A percentile compares a stretch with the other conserved stretches of the same genome.
phyloP scores from a whole-genome alignment of 1,140 invertebrate species.

The Ephestia elutella region DNA sequence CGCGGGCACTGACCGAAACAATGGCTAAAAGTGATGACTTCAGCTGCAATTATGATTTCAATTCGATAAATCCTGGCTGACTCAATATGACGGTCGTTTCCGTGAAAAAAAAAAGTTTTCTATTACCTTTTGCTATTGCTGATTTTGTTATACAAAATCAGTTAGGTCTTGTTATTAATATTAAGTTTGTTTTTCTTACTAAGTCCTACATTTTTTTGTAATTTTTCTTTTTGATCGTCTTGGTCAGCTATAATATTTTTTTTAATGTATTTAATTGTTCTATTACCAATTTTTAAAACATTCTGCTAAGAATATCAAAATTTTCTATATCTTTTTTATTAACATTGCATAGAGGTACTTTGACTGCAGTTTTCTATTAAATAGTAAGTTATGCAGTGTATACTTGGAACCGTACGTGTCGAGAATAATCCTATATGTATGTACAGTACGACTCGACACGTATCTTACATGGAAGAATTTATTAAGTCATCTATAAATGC shows the following conservation, averaged over 20 bases:
- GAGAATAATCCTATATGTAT: background rate
- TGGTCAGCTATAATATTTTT: no score
- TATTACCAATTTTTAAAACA: no score
- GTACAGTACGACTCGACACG: background rate
- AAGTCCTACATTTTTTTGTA: no score
- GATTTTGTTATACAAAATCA: no score
- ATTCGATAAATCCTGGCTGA: background rate
- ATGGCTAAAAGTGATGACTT: conserved; percentile 7
- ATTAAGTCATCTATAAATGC: no score
- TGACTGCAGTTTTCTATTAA: background rate
- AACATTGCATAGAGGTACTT: no score
- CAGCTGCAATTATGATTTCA: conserved; percentile 1
- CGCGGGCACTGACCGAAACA: background rate
- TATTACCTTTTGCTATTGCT: background rate
- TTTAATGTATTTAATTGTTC: no score
- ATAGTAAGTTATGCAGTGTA: background rate
- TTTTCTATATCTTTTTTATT: no score
- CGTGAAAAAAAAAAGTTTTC: background rate
- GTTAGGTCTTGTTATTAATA: background rate
- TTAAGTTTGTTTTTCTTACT: no score
- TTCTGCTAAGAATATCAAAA: no score
- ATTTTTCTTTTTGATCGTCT: no score
- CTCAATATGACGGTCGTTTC: background rate
- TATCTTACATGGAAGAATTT: background rate
- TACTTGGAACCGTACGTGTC: background rate